Percentiles rank a stretch among this genome's conserved stretches.
Evolutionary conservation across 2,113 vertebrate species (phyloP).

Genomic region (Microcebus tavaratra): DNA sequence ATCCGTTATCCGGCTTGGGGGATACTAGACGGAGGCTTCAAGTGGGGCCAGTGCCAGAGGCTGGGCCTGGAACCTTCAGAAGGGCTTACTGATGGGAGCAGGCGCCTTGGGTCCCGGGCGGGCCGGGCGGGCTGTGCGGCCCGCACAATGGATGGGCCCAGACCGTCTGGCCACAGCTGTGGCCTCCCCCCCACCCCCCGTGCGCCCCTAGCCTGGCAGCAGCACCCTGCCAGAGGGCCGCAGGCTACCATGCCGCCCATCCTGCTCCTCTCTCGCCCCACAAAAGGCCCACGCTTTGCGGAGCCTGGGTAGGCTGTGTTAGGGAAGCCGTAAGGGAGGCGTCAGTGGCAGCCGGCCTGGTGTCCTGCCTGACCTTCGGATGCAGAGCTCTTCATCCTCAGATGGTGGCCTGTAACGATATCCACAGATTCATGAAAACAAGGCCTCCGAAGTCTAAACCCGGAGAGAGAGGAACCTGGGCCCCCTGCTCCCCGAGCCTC

Average conservation of each 20-base stretch:
- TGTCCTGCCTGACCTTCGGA: neutral
- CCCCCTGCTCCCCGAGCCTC: neutral
- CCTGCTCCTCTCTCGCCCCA: neutral
- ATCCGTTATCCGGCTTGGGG: no score
- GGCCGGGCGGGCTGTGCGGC: neutral
- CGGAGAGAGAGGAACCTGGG: neutral
- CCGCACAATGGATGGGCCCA: neutral
- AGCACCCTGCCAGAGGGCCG: neutral
- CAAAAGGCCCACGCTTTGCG: neutral
- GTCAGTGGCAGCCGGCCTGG: accelerated
- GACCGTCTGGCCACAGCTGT: neutral
- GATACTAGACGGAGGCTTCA: neutral
- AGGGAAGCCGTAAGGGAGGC: neutral
- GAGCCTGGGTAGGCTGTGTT: neutral
- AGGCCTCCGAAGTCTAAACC: neutral
- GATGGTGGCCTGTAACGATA: accelerated
- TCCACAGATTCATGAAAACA: neutral
- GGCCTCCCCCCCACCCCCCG: neutral
- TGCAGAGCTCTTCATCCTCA: neutral
- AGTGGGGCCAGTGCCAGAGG: neutral
- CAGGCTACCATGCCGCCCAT: neutral
- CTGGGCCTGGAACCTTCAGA: neutral
- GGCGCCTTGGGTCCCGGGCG: no score
- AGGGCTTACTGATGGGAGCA: neutral
- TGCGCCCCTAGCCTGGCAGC: neutral